These are phyloP conservation scores for Oligia strigilis DNA, from an alignment of 2,888 invertebrate species.

Conservation along the genomic window DNA sequence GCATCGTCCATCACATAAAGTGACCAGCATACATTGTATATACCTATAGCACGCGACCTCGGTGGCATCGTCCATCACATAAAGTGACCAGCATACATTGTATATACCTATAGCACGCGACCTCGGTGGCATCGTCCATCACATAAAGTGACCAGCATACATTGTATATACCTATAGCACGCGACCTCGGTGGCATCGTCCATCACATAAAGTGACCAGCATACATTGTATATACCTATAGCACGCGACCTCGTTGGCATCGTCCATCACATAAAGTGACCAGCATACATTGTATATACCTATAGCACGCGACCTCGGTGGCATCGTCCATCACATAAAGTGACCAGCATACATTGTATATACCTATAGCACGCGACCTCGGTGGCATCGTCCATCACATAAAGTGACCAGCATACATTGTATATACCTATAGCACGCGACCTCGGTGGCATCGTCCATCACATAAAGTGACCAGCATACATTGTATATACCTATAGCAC, in stretches of 20 bases:
- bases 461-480: no score
- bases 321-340: slow-evolving; percentile 24
- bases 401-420: not conserved
- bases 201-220: slow-evolving; percentile 15
- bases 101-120: not conserved
- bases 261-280: slow-evolving; percentile 24
- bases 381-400: slow-evolving; percentile 22
- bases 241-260: not conserved
- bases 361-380: not conserved
- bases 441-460: not conserved
- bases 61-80: slow-evolving; percentile 22
- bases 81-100: not conserved
- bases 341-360: not conserved
- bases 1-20: slow-evolving; percentile 24
- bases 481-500: no score
- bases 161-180: not conserved
- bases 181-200: slow-evolving; percentile 7
- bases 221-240: not conserved
- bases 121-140: slow-evolving; percentile 13
- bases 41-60: not conserved
- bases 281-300: no score
- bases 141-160: slow-evolving; percentile 6
- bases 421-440: not conserved
- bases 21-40: not conserved
- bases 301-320: slow-evolving; percentile 2